These are phyloP conservation scores for Chlorocebus sabaeus DNA, from an alignment of 2,113 vertebrate genomes.

Conservation along the genomic window DNA sequence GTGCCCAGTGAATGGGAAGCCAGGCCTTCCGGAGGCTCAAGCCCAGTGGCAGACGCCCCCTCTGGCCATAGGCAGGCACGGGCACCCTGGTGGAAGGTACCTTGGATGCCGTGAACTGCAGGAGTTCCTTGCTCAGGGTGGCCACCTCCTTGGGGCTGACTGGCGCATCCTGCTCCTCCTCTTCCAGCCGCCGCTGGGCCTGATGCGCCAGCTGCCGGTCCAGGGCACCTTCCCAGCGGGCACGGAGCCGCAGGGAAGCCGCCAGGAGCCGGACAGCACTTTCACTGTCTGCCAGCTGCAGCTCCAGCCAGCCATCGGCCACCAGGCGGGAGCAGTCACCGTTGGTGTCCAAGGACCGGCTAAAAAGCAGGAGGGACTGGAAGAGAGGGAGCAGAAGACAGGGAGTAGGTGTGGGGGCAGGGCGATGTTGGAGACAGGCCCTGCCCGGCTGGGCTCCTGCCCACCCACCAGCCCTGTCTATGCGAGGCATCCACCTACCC, in stretches of 20 bases:
- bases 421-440: rapidly evolving
- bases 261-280: conserved; percentile 84
- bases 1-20: neutral
- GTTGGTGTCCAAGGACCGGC: conserved; percentile 89
- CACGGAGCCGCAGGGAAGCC: conserved; percentile 82
- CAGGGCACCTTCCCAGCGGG: conserved; percentile 87
- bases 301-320: conserved; percentile 91
- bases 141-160: conserved; percentile 70
- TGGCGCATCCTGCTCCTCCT: rapidly evolving
- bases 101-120: conserved; percentile 83
- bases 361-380: conserved; percentile 90
- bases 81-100: neutral
- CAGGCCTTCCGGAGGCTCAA: rapidly evolving
- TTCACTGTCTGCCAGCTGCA: conserved; percentile 79
- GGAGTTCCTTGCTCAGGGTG: conserved; percentile 83
- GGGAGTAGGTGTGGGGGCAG: neutral
- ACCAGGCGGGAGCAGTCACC: conserved; percentile 90
- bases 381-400: rapidly evolving
- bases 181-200: neutral
- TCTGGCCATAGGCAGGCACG: rapidly evolving
- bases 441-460: rapidly evolving
- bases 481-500: rapidly evolving
- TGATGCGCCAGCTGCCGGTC: conserved; percentile 81
- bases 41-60: rapidly evolving
- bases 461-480: too few relatives aligned